Evolutionary conservation across 1,140 invertebrate species (phyloP).

Genomic region (Zaprionus taronus): DNA sequence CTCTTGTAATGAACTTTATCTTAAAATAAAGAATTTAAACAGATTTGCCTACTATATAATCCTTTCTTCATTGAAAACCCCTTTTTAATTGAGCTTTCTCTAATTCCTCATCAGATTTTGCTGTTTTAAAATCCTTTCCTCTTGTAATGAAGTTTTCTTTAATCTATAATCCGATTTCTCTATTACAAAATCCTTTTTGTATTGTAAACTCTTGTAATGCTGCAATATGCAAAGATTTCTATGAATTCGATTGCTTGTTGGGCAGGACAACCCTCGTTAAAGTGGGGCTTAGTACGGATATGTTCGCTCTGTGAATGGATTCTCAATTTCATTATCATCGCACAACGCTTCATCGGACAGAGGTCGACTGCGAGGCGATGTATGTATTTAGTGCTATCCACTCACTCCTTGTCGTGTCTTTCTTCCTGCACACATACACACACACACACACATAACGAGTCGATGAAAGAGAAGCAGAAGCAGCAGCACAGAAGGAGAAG

Average conservation of each 20-base stretch:
- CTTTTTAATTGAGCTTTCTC: no score
- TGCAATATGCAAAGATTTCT: not conserved
- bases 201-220: not conserved
- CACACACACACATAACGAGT: not conserved
- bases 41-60: no score
- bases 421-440: no score
- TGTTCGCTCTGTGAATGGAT: not conserved
- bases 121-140: no score
- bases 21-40: no score
- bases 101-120: no score
- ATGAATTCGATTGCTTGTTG: not conserved
- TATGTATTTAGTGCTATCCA: constrained; percentile 2
- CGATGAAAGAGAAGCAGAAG: not conserved
- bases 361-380: not conserved
- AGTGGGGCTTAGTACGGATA: not conserved
- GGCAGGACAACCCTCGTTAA: not conserved
- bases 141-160: not conserved
- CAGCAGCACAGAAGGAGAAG: not conserved
- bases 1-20: no score
- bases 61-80: no score
- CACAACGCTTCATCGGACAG: constrained; percentile 2
- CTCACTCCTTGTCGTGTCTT: no score
- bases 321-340: constrained; percentile 6
- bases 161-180: not conserved
- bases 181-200: not conserved